Evolutionary conservation across 2,113 vertebrate genomes (phyloP), one percentile per base, ranked within the genome.

Genomic region (Lepus americanus): DNA sequence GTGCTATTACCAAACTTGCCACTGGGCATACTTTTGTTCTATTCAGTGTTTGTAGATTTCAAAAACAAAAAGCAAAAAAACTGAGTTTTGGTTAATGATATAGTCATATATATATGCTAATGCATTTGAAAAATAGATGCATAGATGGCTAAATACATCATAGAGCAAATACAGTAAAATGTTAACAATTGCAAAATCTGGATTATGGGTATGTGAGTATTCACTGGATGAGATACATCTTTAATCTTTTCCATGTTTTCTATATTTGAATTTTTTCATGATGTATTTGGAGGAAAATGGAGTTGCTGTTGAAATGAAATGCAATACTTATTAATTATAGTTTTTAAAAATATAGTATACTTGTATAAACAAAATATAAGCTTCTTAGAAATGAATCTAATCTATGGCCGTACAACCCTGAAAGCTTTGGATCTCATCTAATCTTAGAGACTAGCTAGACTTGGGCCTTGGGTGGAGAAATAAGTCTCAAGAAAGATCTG

Each of bases 161-260:
- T 80, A 49, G 82, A 92, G 69, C 36, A 87, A 64, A 87, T 91
- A 80, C 6, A 80, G 31, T 16, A 67, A 74, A 87, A 61, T 55
- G 20, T 85, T 90, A 81, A 44, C 29, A 44, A 7, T 44, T 74
- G 1, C 59, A 73, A 11, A 64, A 12, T 82, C 49, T 87, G 69
- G 9, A 12, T 59, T 94, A 36, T 92, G 39, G 44, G n/a, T 74
- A 55, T 76, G 29, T 61, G 31, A 12, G 19, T 39, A 22, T 89
- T 67, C 17, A 12, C 44, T 33, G 51, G 44, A 44, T 44, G 7
- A 44, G 76, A 33, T 61, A 53, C 19, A 29, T 61, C 69, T 76
- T 85, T 44, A 92, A n/a, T 77, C 27, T 77, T 76, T 66, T 69
- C 49, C 67, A 19, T 19, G 33, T 67, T 92, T 73, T 59, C 73